Evolutionary conservation across 1,140 invertebrate species (phyloP).

Genomic region (Danaus plexippus): DNA sequence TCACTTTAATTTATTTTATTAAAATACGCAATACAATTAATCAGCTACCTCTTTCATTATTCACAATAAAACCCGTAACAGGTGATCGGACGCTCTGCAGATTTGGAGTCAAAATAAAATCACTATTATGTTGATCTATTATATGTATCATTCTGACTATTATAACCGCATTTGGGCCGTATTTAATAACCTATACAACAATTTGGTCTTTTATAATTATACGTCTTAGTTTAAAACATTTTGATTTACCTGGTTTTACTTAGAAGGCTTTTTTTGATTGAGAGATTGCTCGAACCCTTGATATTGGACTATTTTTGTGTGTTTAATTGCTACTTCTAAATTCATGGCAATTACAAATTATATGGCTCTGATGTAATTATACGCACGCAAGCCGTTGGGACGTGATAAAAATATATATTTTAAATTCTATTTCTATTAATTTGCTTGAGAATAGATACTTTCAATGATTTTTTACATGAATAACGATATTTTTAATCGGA

Average conservation of each 20-base stretch:
- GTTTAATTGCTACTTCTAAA: slow-evolving; percentile 42
- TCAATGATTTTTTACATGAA: not conserved
- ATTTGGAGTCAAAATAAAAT: slow-evolving; percentile 35
- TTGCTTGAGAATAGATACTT: too few species aligned
- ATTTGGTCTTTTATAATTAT: slow-evolving; percentile 67
- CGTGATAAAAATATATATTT: too few species aligned
- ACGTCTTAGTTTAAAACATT: slow-evolving; percentile 43
- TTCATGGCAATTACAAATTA: slow-evolving; percentile 29
- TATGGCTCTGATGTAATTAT: slow-evolving; percentile 25
- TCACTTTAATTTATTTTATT: too few species aligned
- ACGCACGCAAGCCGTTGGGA: slow-evolving; percentile 21
- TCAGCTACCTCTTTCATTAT: too few species aligned
- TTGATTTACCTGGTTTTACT: slow-evolving; percentile 55
- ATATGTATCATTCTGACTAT: slow-evolving; percentile 52
- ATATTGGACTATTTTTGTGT: slow-evolving; percentile 18
- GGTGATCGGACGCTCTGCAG: slow-evolving; percentile 18
- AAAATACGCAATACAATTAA: too few species aligned
- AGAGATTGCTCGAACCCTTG: slow-evolving; percentile 39
- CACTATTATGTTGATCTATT: slow-evolving; percentile 29
- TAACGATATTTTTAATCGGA: slow-evolving; percentile 7
- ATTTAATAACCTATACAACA: slow-evolving; percentile 56
- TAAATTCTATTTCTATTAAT: too few species aligned
- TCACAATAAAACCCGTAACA: too few species aligned
- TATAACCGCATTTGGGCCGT: slow-evolving; percentile 64
- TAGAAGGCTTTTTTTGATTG: slow-evolving; percentile 42